Conservation (phyloP, 2,113 vertebrate species). For the Notiomystis cincta region DNA sequence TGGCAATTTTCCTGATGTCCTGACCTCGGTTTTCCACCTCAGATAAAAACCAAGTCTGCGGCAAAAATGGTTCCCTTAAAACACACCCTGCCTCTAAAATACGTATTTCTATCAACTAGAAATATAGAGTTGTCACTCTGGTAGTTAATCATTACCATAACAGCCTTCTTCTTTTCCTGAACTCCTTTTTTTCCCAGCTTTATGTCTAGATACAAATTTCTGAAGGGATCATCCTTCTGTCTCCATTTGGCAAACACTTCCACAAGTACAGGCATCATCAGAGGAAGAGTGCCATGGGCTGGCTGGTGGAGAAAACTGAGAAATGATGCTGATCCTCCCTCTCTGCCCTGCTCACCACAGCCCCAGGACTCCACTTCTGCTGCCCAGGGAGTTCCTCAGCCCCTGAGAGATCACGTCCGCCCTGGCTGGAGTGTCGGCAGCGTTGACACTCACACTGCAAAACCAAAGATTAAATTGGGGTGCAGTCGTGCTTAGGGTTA, state of each 20-base stretch:
- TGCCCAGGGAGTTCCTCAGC: background rate
- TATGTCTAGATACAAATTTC: background rate
- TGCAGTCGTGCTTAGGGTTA: background rate
- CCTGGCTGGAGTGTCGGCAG: background rate
- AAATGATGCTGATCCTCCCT: background rate
- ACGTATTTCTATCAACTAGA: background rate
- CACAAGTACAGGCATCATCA: background rate
- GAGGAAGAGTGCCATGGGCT: background rate
- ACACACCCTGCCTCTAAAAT: background rate
- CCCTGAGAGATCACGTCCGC: fast-evolving
- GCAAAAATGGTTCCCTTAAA: background rate
- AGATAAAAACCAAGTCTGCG: background rate
- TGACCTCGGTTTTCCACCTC: background rate
- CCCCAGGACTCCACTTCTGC: background rate
- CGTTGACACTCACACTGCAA: fast-evolving
- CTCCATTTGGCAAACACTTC: background rate
- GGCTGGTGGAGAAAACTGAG: background rate
- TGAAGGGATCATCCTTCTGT: background rate
- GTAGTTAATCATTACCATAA: background rate
- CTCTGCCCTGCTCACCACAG: background rate
- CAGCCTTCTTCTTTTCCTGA: background rate
- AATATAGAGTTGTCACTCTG: background rate
- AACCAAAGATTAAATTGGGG: background rate
- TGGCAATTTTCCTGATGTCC: background rate
- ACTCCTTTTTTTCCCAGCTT: background rate